phyloP scores from a whole-genome alignment of 2,113 vertebrate genomes.

The Poicephalus gulielmi region DNA sequence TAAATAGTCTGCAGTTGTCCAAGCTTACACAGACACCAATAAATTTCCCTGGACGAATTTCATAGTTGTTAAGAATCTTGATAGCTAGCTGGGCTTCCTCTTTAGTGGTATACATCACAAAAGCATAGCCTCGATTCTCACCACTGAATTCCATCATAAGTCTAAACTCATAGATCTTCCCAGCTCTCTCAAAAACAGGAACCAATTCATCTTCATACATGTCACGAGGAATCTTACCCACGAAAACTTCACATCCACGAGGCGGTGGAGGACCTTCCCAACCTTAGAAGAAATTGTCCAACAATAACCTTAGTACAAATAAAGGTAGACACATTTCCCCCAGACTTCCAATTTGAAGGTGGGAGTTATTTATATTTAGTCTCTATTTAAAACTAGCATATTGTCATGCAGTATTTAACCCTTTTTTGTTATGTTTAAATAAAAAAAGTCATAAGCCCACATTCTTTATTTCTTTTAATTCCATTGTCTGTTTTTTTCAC shows the following conservation, averaged over 20 bases:
- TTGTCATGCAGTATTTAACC: background rate
- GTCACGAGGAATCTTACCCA: constrained; percentile 96
- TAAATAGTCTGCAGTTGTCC: constrained; percentile 95
- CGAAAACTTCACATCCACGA: constrained; percentile 96
- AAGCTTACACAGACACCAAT: constrained; percentile 94
- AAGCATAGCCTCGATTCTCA: constrained; percentile 95
- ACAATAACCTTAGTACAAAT: background rate
- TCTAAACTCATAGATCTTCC: constrained; percentile 92
- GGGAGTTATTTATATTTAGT: background rate
- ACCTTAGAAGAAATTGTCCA: constrained; percentile 71
- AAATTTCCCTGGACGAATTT: constrained; percentile 90
- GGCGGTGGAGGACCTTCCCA: constrained; percentile 93
- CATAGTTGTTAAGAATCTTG: constrained; percentile 88
- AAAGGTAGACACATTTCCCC: background rate
- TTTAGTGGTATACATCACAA: constrained; percentile 93
- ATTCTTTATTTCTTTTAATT: background rate
- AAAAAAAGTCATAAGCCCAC: background rate
- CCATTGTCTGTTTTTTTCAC: background rate
- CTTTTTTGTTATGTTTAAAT: background rate
- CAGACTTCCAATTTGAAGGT: background rate
- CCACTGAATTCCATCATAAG: constrained; percentile 99
- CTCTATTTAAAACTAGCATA: background rate
- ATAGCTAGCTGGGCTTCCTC: constrained; percentile 90
- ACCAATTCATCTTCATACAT: constrained; percentile 95
- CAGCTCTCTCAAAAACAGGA: constrained; percentile 90